These are phyloP conservation scores for Epinephelus cyanopodus DNA, from an alignment of 2,113 vertebrate genomes.

Conservation along the genomic window DNA sequence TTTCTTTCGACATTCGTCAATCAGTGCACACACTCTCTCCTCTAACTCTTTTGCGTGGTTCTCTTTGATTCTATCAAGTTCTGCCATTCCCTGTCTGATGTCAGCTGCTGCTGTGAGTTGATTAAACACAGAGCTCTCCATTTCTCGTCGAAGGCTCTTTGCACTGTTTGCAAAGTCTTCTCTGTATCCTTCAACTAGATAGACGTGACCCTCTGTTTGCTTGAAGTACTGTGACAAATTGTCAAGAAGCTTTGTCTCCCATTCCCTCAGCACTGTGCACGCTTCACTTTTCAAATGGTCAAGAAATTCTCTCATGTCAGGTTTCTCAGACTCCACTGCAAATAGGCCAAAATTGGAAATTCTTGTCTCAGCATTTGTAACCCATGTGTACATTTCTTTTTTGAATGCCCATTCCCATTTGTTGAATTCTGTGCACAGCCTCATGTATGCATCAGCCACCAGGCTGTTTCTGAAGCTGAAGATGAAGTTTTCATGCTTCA, in stretches of 20 bases:
- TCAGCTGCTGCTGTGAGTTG: slow-evolving; percentile 51
- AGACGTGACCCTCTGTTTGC: slow-evolving; percentile 59
- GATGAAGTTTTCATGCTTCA: slow-evolving; percentile 83
- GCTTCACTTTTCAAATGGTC: slow-evolving; percentile 45
- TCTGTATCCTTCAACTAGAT: slow-evolving; percentile 74
- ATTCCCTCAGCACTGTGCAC: slow-evolving; percentile 16
- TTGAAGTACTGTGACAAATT: slow-evolving; percentile 69
- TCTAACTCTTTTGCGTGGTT: slow-evolving; percentile 46
- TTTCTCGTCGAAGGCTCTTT: slow-evolving; percentile 54
- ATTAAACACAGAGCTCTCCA: background rate
- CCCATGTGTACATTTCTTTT: slow-evolving; percentile 71
- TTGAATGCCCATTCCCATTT: slow-evolving; percentile 78
- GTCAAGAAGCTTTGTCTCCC: slow-evolving; percentile 54
- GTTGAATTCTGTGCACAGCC: slow-evolving; percentile 70
- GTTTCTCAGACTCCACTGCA: slow-evolving; percentile 12
- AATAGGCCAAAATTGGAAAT: slow-evolving; percentile 69
- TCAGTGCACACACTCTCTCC: slow-evolving; percentile 29
- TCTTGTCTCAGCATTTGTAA: slow-evolving; percentile 62
- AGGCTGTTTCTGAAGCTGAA: slow-evolving; percentile 82
- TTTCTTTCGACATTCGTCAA: slow-evolving; percentile 10
- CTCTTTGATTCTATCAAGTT: slow-evolving; percentile 55
- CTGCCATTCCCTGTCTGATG: slow-evolving; percentile 46
- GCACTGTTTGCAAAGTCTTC: slow-evolving; percentile 64
- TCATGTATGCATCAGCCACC: slow-evolving; percentile 78
- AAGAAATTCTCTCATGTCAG: slow-evolving; percentile 42